Percentiles rank a stretch among this genome's conserved stretches.
These are phyloP conservation scores for Drosophila lutescens DNA, from an alignment of 2,888 invertebrate species.

Conservation along the genomic window DNA sequence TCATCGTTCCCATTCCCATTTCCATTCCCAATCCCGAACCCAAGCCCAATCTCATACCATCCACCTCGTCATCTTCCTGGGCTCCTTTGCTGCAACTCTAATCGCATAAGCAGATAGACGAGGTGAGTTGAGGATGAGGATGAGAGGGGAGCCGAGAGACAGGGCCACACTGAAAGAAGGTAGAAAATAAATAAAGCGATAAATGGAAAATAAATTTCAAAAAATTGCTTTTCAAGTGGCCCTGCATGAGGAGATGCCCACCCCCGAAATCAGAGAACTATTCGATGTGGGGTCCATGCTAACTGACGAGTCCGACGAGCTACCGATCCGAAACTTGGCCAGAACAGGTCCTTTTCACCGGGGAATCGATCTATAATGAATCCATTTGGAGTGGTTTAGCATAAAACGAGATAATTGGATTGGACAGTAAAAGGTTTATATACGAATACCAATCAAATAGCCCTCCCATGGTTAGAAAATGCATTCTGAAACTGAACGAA, in stretches of 20 bases:
- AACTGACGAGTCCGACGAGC: constrained; percentile 2
- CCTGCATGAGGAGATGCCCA: constrained; percentile 13
- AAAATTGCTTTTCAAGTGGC: constrained; percentile 75
- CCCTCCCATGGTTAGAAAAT: background rate
- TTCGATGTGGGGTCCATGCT: constrained; percentile 9
- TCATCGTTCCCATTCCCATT: constrained; percentile 16
- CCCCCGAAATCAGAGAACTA: constrained; percentile 1
- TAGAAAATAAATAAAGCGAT: constrained; percentile 74
- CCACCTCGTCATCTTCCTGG: constrained; percentile 31
- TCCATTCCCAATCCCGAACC: constrained; percentile 2
- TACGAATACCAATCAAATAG: background rate
- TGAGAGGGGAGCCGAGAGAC: constrained; percentile 1
- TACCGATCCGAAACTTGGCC: constrained; percentile 20
- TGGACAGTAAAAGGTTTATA: background rate
- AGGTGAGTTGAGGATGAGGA: constrained; percentile 7
- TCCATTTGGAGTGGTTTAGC: constrained; percentile 13
- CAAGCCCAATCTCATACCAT: constrained; percentile 7
- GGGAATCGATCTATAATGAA: background rate
- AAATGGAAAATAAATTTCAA: constrained; percentile 74
- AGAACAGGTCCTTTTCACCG: constrained; percentile 12
- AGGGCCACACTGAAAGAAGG: constrained; percentile 46
- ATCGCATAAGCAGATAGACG: constrained; percentile 73
- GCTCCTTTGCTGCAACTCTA: constrained; percentile 57
- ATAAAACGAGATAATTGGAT: constrained; percentile 11
- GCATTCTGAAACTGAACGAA: background rate